Base-by-base conservation (phyloP, 2,113 vertebrate genomes). In the Hymenochirus boettgeri region DNA sequence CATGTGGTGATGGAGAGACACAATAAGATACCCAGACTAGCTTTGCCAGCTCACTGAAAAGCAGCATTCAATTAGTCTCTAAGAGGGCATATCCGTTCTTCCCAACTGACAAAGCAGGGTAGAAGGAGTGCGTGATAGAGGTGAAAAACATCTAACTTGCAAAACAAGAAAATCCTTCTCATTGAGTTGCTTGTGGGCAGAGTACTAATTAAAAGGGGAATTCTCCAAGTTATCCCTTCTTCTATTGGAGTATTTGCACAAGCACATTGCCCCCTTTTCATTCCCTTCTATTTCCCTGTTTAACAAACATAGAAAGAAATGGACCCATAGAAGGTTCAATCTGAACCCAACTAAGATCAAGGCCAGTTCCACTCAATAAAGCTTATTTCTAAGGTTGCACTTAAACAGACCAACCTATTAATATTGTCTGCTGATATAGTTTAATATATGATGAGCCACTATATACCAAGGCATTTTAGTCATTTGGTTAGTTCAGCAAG, bases 111-210 rank as follows among this genome's bases (percentile, higher is more conserved):
- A 92, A 93, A 91, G 89, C 84, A 88, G 71, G 87, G 87, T 82
- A 87, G 89, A 91, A 52, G 51, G 67, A 53, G 59, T 57, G 67
- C 62, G 67, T 56, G 67, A 62, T 62, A 62, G 52, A 70, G 67
- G 60, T 57, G 86, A 91, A 90, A 92, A 92, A 93, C 90, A 93
- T 89, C 89, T 92, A 85, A 84, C 83, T 91, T 88, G 86, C 85
- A 91, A 92, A 93, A 92, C 90, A 91, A 91, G 91, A 87, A 91
- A 90, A 91, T 92, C 88, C 90, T 83, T 76, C 80, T 87, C 88
- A 89, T 87, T 85, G 86, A 88, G 88, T 69, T 51, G 65, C 65
- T 69, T 88, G 86, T 89, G 88, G 88, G 88, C 85, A 85, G 65
- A 88, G 87, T 85, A 84, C 90, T 93, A 92, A 93, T 93, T 92